Base-by-base conservation (phyloP, 2,797 vertebrate species). In the Chaunax sp. region DNA sequence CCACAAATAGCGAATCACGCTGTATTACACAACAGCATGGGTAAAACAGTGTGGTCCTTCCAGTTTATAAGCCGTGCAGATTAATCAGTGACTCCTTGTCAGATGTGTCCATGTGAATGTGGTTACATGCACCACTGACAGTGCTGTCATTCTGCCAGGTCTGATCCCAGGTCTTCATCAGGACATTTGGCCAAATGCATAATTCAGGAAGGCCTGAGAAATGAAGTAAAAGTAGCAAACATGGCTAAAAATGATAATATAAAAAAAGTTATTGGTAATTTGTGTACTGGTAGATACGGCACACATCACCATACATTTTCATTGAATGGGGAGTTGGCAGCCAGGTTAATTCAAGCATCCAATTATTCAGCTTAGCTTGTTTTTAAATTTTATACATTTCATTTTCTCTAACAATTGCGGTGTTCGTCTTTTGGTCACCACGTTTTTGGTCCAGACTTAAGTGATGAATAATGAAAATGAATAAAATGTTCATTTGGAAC, bases 1-100 rank as follows among this genome's bases (percentile, higher is more conserved):
- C 14, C 38, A 64, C 1, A 25, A 13, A 65, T 28, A 49, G 62
- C 28, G 20, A 22, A 66, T 33, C 44, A 22, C 25, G n/a, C 22
- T 20, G 15, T 6, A 25, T 62, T 73, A 45, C 65, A 59, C 43
- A 74, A 72, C 52, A 51, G 14, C 16, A 5, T 7, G 25, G 46
- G 25, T 18, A 22, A 63, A 73, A 69, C 53, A 74, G 20, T 20
- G 5, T 67, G 25, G 7, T 26, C 16, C 19, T 12, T 15, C 20
- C 44, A 46, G 59, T 64, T 56, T 46, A 51, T 16, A 19, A 26
- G 16, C 20, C 13, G 18, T 9, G 51, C 26, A 33, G 79, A 80
- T 80, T 66, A 83, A 83, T 71, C 49, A 85, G 46, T 85, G 70
- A 76, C 75, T 62, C 14, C 52, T 44, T 19, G 35, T 65, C n/a